Evolutionary conservation across 2,113 vertebrate species (phyloP), one percentile per base, ranked within the genome.

Genomic region (Taurulus bubalis): DNA sequence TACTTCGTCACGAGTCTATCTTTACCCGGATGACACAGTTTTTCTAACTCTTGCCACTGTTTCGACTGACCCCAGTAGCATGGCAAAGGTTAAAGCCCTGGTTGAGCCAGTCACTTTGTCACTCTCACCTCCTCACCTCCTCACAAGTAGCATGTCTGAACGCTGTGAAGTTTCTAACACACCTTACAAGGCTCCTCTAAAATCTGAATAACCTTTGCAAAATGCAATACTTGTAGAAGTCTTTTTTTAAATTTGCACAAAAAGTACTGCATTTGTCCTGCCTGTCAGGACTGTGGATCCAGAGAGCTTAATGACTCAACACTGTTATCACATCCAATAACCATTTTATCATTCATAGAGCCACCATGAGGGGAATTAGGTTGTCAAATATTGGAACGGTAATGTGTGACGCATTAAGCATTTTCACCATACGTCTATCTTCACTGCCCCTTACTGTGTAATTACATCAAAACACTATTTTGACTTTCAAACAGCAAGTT

Each of bases 1-100:
- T 62, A 7, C 65, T 77, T 75, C 24, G 42, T 83, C 73, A 62
- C 62, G 42, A 77, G n/a, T 62, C n/a, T 34, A 36, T 80, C 59
- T 79, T 74, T 79, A 53, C 77, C 67, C 7, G 1, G 32, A 71
- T 71, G 49, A 81, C 58, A 51, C 26, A 32, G n/a, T 65, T 40
- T 74, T 67, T 78, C 68, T 71, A 22, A 47, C 67, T 68, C 32
- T 30, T 67, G 36, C 24, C 40, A 1, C 63, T 28, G 36, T 69
- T 70, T 65, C 16, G 8, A 59, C 32, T 63, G 74, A 76, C 76
- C 36, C 36, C 38, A 64, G 26, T 70, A 63, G 65, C 51, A 76
- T 60, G 53, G 24, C 49, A 58, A 64, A 71, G 63, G 55, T 83
- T 56, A 66, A 42, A 75, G 56, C 58, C 70, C 10, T 30, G 16